Evolutionary conservation across 2,113 vertebrate species (phyloP), one percentile per base, ranked within the genome.

Genomic region (Marmota flaviventris): DNA sequence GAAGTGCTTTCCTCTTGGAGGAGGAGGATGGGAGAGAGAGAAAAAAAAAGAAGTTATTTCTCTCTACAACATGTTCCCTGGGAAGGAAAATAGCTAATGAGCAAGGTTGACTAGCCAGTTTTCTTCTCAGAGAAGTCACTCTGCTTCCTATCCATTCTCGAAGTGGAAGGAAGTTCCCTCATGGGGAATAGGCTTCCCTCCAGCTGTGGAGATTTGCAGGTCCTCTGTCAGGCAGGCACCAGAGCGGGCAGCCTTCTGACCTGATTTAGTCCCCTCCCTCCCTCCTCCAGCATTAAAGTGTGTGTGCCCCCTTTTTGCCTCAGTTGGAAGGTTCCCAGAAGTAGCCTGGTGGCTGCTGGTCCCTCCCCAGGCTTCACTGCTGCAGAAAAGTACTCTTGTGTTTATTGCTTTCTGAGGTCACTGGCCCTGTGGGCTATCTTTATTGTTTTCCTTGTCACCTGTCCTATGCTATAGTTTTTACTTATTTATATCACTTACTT

Each of bases 221-320:
- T 27, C 53, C 61, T 51, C 34, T 22, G 9, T 4, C 37, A 32
- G 34, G 42, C 77, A 84, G 69, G n/a, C 14, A 32, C 29, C 75
- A 1, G 78, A 75, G 29, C 69, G 0, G 14, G 58, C 17, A 4
- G 8, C 51, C 61, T 61, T 69, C 42, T 89, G 4, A 7, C 85
- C 65, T 53, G 25, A 27, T 5, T 6, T 56, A 76, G 34, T 34
- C 67, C 45, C 27, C 16, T 32, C 27, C 42, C 11, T 11, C 34
- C 29, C 14, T 45, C 56, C 78, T 32, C 8, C 17, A 22, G 77
- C n/a, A 0, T 2, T n/a, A 61, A 29, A 5, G 45, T 14, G 4
- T 24, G n/a, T 56, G 34, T 7, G 25, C 29, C 24, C 34, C 24
- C 3, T 0, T 1, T 1, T 42, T 13, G 6, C 24, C 37, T 39